A percentile compares a stretch with the other conserved stretches of the same genome.
These are phyloP conservation scores for Pterois miles DNA, from an alignment of 2,797 vertebrate genomes.

Conservation along the genomic window DNA sequence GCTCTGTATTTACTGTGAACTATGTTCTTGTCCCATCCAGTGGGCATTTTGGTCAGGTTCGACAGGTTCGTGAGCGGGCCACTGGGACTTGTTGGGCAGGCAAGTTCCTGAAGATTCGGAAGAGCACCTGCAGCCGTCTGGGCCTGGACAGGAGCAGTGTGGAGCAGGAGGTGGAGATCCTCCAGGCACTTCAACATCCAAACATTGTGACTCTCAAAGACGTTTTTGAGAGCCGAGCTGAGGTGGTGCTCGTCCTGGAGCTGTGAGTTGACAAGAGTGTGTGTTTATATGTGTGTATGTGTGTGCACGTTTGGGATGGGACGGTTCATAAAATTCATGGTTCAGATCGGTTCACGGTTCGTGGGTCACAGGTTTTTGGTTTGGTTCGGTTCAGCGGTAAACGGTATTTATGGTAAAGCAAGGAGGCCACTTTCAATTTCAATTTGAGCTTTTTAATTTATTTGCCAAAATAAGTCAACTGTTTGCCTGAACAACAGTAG, in stretches of 20 bases:
- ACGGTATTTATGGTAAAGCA: too few relatives aligned
- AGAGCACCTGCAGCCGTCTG: conserved; percentile 71
- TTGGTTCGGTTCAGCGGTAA: too few relatives aligned
- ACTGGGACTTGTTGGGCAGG: conserved; percentile 76
- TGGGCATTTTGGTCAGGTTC: conserved; percentile 86
- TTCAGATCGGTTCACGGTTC: too few relatives aligned
- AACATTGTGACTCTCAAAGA: conserved; percentile 83
- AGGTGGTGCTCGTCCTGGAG: conserved; percentile 87
- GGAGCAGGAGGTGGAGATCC: conserved; percentile 83
- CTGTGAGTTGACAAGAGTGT: conserved; percentile 78
- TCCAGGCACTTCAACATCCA: conserved; percentile 81
- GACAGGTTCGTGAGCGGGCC: conserved; percentile 74
- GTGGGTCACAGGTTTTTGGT: too few relatives aligned
- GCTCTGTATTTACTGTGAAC: not conserved
- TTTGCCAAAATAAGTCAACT: too few relatives aligned
- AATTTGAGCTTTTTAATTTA: too few relatives aligned
- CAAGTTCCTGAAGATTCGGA: conserved; percentile 81
- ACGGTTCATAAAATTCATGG: too few relatives aligned
- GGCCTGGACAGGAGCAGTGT: conserved; percentile 78
- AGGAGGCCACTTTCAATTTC: too few relatives aligned
- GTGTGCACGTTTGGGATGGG: too few relatives aligned
- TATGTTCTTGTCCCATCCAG: conserved; percentile 45
- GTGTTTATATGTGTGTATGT: not conserved
- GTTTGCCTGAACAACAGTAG: too few relatives aligned
- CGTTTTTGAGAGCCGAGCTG: conserved; percentile 83